Evolutionary conservation across 2,113 vertebrate species (phyloP).

Genomic region (Melanocharis versteri): DNA sequence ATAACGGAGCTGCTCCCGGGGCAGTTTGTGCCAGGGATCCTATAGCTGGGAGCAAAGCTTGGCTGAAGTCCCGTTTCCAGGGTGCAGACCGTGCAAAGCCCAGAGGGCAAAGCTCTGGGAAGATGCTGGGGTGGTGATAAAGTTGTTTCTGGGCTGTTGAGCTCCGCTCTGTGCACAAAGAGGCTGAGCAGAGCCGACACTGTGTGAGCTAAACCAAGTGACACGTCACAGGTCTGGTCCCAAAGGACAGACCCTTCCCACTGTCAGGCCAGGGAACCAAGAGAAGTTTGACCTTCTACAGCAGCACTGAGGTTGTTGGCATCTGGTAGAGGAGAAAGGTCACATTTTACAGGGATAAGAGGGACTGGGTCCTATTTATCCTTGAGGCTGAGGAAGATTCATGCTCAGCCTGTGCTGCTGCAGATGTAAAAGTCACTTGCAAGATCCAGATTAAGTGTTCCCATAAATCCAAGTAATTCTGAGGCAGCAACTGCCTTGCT

Average conservation of each 20-base stretch:
- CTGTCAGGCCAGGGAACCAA: neutral
- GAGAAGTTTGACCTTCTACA: neutral
- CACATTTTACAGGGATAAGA: neutral
- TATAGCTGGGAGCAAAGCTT: neutral
- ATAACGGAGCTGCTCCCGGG: fast-evolving
- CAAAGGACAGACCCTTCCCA: neutral
- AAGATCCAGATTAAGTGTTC: neutral
- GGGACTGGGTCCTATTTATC: neutral
- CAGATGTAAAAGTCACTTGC: conserved; percentile 5
- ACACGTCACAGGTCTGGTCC: neutral
- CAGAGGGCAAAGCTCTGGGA: neutral
- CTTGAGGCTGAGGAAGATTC: neutral
- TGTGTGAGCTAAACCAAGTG: neutral
- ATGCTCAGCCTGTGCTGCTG: neutral
- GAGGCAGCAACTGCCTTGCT: neutral
- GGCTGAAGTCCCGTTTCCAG: neutral
- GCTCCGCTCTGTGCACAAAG: neutral
- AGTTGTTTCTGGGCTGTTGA: neutral
- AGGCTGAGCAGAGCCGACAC: neutral
- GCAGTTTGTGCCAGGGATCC: neutral
- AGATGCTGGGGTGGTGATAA: neutral
- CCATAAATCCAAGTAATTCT: conserved; percentile 12
- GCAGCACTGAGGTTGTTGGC: neutral
- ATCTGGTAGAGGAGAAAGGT: neutral
- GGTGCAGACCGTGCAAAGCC: neutral